Evolutionary conservation across 2,888 invertebrate genomes (phyloP), one percentile per base, ranked within the genome.

Genomic region (Rhaphigaster nebulosa): DNA sequence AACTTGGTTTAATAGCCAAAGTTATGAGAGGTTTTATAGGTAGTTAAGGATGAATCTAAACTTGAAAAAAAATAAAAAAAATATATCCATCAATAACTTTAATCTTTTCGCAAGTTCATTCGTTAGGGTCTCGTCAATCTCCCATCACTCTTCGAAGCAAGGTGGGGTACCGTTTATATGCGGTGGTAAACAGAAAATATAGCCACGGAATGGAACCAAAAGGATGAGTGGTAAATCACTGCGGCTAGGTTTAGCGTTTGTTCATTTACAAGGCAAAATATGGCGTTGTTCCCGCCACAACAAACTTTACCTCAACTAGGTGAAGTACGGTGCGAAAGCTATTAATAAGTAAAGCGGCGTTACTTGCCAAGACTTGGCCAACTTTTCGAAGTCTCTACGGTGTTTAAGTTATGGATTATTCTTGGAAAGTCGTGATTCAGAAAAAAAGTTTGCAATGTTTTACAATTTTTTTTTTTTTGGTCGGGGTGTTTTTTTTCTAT

Each of bases 281-380:
- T 70, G 70, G 70, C 70, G 34, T 2, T 70, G 70, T 70, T 70
- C 70, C 70, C 20, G 34, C 70, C 70, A 70, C 70, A 70, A 70
- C 70, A 70, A 70, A 70, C 70, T 70, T 70, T 70, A 70, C 70
- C 70, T 70, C 70, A 70, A 70, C 70, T 70, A 70, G 70, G 70
- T 70, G 70, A 70, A 70, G 70, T 70, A 70, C 34, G 70, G 70
- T 6, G 70, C 70, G 18, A 70, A 70, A 70, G 70, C 70, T 70
- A 70, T 70, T 70, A 70, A 70, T 70, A 70, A 70, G 70, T 70
- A 70, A 70, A 70, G 70, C 70, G 34, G 34, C 70, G 38, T 70
- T 70, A 70, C 70, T 70, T 70, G 70, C 70, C 70, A 34, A 20
- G 70, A 34, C 70, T 70, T 70, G 70, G 29, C 70, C 34, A 70